Evolutionary conservation across 2,888 invertebrate species (phyloP), one percentile per base, ranked within the genome.

Genomic region (Lithophane semibrunnea): DNA sequence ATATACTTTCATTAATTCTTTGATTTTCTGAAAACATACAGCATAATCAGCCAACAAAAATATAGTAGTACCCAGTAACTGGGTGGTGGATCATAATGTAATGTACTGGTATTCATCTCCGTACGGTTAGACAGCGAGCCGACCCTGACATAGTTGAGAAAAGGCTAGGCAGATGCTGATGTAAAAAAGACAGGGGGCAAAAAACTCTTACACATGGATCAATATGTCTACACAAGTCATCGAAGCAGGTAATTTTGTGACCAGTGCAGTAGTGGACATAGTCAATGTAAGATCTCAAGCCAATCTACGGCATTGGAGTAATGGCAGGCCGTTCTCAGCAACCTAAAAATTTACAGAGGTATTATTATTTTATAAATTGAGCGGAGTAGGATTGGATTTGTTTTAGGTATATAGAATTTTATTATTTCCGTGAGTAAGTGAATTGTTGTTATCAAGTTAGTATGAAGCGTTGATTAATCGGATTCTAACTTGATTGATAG

Each of bases 201-300:
- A 77, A 61, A n/a, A 2, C 10, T 52, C 79, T 86, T 87, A 92
- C 92, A 73, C 91, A 90, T 10, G 83, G 79, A 61, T 89, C 86
- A 18, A 98, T 98, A 37, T 98, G 97, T 61, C 98, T 98, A 75
- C 97, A 97, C 87, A 98, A 96, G 88, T 98, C 98, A 49, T 98
- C 98, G 90, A 98, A 98, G 29, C 95, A 97, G 69, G 97, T 97
- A 0, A 98, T 97, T 52, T 97, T 97, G 8, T 98, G 97, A 66
- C 81, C 75, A 1, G 98, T 98, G 88, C 98, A 98, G 95, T 97
- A 98, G 92, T 98, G 97, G 82, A 98, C 97, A 94, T 98, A 98
- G 91, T 98, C 98, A 97, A 98, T 98, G 93, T 98, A 98, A 29
- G 98, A 98, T 49, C 98, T 98, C 75, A 98, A 96, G 71, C 98